A percentile compares a stretch with the other conserved stretches of the same genome.
phyloP scores from a whole-genome alignment of 1,140 invertebrate species.

The Eulimnadia texana region DNA sequence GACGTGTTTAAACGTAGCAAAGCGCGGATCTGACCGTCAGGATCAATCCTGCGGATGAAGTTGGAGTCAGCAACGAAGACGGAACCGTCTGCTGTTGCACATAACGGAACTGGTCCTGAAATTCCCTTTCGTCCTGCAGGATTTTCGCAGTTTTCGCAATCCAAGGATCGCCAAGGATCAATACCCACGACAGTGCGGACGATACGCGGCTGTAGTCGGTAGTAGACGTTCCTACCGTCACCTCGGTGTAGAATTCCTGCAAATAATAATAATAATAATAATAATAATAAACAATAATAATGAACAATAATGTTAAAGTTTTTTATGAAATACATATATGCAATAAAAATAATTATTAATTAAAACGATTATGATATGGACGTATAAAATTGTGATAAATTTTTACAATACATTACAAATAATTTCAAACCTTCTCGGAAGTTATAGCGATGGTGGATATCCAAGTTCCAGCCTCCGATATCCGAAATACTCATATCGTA shows the following conservation, averaged over 20 bases:
- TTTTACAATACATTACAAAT: too few relatives aligned
- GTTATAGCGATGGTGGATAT: conserved; percentile 97
- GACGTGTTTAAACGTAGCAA: conserved; percentile 76
- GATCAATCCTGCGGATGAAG: conserved; percentile 78
- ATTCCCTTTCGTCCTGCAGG: conserved; percentile 63
- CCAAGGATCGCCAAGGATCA: conserved; percentile 59
- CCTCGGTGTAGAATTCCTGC: conserved; percentile 90
- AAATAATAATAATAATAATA: conserved; percentile 21
- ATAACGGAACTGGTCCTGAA: conserved; percentile 78
- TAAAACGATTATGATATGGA: too few relatives aligned
- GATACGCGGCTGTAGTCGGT: conserved; percentile 51
- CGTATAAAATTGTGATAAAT: too few relatives aligned
- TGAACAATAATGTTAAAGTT: too few relatives aligned
- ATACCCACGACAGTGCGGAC: conserved; percentile 87
- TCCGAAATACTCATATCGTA: conserved; percentile 94
- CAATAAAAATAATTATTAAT: too few relatives aligned
- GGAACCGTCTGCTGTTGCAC: conserved; percentile 86
- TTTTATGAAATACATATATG: too few relatives aligned
- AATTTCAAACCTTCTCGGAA: conserved; percentile 97
- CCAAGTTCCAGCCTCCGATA: conserved; percentile 91
- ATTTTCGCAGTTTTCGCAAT: conserved; percentile 68
- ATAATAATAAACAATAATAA: too few relatives aligned
- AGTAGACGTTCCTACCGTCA: conserved; percentile 80
- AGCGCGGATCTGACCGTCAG: conserved; percentile 78
- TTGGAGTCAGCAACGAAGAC: conserved; percentile 96